phyloP scores from a whole-genome alignment of 2,888 invertebrate species.

The Margaritifera margaritifera region DNA sequence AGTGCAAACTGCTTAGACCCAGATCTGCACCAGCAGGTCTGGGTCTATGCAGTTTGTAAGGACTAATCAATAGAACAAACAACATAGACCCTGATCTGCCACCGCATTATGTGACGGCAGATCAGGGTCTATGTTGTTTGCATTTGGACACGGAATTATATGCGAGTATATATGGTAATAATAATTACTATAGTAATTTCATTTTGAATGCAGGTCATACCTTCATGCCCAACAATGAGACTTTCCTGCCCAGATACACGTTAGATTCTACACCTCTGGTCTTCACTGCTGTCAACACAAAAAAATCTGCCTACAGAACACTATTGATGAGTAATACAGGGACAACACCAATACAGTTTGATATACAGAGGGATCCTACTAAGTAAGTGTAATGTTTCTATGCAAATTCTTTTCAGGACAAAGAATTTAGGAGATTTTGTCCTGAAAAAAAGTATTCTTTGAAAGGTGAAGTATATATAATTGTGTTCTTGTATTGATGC shows the following conservation, averaged over 20 bases:
- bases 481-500: too few species aligned
- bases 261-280: constrained; percentile 59
- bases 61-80: too few species aligned
- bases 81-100: too few species aligned
- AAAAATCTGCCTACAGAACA: constrained; percentile 66
- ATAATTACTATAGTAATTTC: too few species aligned
- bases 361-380: constrained; percentile 60
- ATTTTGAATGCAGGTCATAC: constrained; percentile 64
- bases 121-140: too few species aligned
- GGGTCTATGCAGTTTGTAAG: too few species aligned
- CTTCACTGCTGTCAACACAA: constrained; percentile 68
- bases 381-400: constrained; percentile 40
- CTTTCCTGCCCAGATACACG: constrained; percentile 66
- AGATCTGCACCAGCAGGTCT: too few species aligned
- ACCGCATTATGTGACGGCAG: too few species aligned
- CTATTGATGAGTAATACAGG: constrained; percentile 64
- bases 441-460: not conserved
- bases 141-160: too few species aligned
- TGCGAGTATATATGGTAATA: too few species aligned
- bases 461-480: too few species aligned
- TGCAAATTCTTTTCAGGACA: not conserved
- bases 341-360: constrained; percentile 67
- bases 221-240: constrained; percentile 68
- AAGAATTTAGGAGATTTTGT: not conserved
- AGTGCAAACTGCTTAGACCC: too few species aligned